phyloP scores from a whole-genome alignment of 1,140 invertebrate genomes.

The Dendrolimus kikuchii region DNA sequence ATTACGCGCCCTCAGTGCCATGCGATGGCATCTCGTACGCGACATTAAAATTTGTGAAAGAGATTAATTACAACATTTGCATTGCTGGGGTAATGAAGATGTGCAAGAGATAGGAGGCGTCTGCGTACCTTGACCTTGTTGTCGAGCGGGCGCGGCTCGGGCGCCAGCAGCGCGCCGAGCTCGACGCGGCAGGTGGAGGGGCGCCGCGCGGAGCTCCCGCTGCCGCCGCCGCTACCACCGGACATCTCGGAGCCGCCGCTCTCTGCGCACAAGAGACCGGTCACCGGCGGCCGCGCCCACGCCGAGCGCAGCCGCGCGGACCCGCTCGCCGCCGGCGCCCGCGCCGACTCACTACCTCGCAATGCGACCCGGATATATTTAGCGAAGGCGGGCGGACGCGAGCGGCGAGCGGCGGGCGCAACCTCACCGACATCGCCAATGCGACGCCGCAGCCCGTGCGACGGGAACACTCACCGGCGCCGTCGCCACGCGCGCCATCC shows the following conservation, averaged over 20 bases:
- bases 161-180: slow-evolving; percentile 62
- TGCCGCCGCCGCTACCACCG: slow-evolving; percentile 41
- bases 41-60: no score
- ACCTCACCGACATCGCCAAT: background rate
- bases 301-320: slow-evolving; percentile 17
- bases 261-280: slow-evolving; percentile 38
- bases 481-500: slow-evolving; percentile 46
- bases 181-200: slow-evolving; percentile 66
- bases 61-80: no score
- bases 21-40: no score
- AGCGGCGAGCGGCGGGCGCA: slow-evolving; percentile 6
- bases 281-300: slow-evolving; percentile 19
- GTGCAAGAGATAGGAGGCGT: background rate
- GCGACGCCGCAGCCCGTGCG: slow-evolving; percentile 5
- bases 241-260: slow-evolving; percentile 56
- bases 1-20: background rate
- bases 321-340: slow-evolving; percentile 13
- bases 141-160: slow-evolving; percentile 63
- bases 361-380: slow-evolving; percentile 15
- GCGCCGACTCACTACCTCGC: slow-evolving; percentile 23
- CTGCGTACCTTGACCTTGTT: slow-evolving; percentile 65
- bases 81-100: no score
- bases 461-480: slow-evolving; percentile 37
- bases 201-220: slow-evolving; percentile 29
- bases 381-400: slow-evolving; percentile 19